These are phyloP conservation scores for Chlorodrepanis virens DNA, from an alignment of 2,113 vertebrate species.

Conservation along the genomic window DNA sequence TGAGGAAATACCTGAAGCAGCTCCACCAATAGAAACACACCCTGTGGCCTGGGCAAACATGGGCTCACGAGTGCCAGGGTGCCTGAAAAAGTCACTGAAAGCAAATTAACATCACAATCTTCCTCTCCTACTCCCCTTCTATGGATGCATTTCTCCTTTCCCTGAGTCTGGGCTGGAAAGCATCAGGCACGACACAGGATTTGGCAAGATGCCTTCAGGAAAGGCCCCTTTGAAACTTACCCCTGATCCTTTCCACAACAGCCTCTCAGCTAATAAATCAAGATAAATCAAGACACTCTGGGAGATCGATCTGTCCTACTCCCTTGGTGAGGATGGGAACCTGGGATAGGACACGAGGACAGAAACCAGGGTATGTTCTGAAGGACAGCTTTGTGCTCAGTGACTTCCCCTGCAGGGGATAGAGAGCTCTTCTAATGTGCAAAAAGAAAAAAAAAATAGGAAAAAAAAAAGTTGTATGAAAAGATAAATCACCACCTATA, in stretches of 20 bases:
- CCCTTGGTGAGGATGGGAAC: not conserved
- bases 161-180: not conserved
- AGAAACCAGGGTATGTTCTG: not conserved
- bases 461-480: not conserved
- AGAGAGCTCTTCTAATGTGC: not conserved
- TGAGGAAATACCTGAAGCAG: not conserved
- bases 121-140: not conserved
- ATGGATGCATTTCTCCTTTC: not conserved
- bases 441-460: not conserved
- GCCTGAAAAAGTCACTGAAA: not conserved
- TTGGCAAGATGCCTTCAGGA: constrained; percentile 6
- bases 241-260: not conserved
- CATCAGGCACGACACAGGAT: not conserved
- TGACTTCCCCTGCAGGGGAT: not conserved
- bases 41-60: not conserved
- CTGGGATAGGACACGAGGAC: not conserved
- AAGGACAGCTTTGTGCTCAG: not conserved
- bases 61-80: not conserved
- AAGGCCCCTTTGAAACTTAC: constrained; percentile 18
- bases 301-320: not conserved
- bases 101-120: not conserved
- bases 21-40: not conserved
- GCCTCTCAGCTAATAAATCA: constrained; percentile 35
- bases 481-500: not conserved
- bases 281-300: not conserved